These are phyloP conservation scores for Perca schrenkii DNA, from an alignment of 2,113 vertebrate genomes.

Conservation along the genomic window DNA sequence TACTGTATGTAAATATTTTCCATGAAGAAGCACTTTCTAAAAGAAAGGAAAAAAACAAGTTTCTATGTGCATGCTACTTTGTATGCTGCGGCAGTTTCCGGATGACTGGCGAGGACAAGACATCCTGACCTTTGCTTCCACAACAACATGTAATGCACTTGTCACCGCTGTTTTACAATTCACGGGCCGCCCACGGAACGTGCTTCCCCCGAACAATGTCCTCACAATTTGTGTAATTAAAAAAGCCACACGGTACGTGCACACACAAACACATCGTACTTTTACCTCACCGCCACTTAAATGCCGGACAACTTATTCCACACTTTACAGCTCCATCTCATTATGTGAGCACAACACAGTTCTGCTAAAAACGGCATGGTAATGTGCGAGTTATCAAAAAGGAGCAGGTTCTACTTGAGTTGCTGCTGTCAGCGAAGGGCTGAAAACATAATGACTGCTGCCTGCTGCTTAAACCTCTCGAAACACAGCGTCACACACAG, in stretches of 20 bases:
- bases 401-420: slow-evolving; percentile 54
- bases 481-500: slow-evolving; percentile 42
- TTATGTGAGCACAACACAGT: slow-evolving; percentile 31
- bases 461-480: slow-evolving; percentile 44
- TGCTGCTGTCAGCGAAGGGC: slow-evolving; percentile 33
- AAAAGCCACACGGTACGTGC: neutral
- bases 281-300: slow-evolving; percentile 29
- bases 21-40: neutral
- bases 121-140: slow-evolving; percentile 63
- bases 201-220: slow-evolving; percentile 13
- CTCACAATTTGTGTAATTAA: slow-evolving; percentile 44
- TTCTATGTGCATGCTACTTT: slow-evolving; percentile 20
- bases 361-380: slow-evolving; percentile 43
- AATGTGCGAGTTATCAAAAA: slow-evolving; percentile 57
- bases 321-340: slow-evolving; percentile 48
- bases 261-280: neutral
- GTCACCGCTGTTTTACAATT: slow-evolving; percentile 57
- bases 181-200: slow-evolving; percentile 17
- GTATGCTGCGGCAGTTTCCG: slow-evolving; percentile 35
- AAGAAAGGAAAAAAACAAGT: neutral
- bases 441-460: slow-evolving; percentile 46
- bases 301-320: slow-evolving; percentile 29
- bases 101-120: slow-evolving; percentile 38
- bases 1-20: no score
- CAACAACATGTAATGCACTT: slow-evolving; percentile 56